These are phyloP conservation scores for Prionailurus bengalensis DNA, from an alignment of 2,113 vertebrate genomes.

Conservation along the genomic window DNA sequence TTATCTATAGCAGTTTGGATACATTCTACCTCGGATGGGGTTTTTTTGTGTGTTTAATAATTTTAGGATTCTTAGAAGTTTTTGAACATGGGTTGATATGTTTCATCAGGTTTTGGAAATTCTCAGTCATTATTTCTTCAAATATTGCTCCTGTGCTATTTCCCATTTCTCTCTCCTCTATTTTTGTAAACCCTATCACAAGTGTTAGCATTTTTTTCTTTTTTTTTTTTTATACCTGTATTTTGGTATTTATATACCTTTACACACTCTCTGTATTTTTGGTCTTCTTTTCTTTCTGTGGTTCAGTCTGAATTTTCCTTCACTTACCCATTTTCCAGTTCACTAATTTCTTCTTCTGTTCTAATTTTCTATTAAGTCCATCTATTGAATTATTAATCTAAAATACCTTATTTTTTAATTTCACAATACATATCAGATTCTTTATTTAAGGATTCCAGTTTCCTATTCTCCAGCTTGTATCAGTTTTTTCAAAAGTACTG, in stretches of 20 bases:
- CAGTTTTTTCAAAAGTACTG: not conserved
- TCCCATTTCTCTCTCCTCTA: not conserved
- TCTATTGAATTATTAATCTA: constrained; percentile 4
- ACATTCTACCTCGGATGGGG: not conserved
- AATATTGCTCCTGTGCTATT: not conserved
- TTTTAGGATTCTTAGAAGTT: constrained; percentile 19
- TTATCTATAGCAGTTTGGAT: not conserved
- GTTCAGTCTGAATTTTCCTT: constrained; percentile 20
- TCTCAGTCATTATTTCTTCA: not conserved
- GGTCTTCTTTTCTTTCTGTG: not conserved
- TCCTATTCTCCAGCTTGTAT: not conserved
- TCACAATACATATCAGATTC: not conserved
- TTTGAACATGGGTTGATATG: not conserved
- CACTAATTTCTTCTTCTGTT: not conserved
- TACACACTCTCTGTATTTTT: not conserved
- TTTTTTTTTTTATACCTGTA: not conserved
- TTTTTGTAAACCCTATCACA: not conserved
- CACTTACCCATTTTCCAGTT: not conserved
- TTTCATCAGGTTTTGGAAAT: not conserved
- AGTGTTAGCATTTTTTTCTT: not conserved
- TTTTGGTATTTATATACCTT: not conserved
- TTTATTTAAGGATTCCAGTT: not conserved
- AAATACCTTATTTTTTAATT: not conserved
- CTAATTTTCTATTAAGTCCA: not conserved
- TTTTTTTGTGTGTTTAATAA: not conserved